Evolutionary conservation across 2,888 invertebrate genomes (phyloP), one percentile per base, ranked within the genome.

Genomic region (Pseudeuparius sepicola): DNA sequence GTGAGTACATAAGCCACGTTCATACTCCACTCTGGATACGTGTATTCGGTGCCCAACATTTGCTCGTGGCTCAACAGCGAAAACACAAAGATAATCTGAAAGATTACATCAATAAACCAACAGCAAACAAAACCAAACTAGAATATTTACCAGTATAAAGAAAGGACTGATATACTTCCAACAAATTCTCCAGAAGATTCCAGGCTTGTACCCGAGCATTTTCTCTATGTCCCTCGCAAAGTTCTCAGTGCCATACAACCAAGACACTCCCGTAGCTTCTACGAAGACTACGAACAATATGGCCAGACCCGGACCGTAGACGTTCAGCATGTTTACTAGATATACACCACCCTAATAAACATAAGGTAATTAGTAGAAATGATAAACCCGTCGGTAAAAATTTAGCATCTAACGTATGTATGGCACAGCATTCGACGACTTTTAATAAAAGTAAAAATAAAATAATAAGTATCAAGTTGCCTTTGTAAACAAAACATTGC

Each of bases 261-360:
- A 90, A 61, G 82, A 85, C 1, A 90, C 84, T 0, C 87, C 89
- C 1, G 86, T 83, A 0, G 88, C 82, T 60, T 90, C 90, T 37
- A 90, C 84, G 56, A 90, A 89, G 25, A 90, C 89, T 46, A 90
- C 86, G 63, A 89, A 89, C 27, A 90, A 66, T 41, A 90, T 84
- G 14, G 90, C 82, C 51, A 88, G 67, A 1, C 86, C 85, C 0
- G 89, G 88, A 0, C 89, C 88, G 58, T 87, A 90, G 13, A 83
- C 80, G 63, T 88, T 89, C 39, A 90, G 68, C 48, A 90, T 71
- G 53, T 87, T 84, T 14, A 90, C 86, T 51, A 90, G 69, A 60
- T 84, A 85, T 36, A 84, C 82, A 3, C 90, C 90, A 23, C 89
- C 88, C 87, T 89, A 56, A 23, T 56, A 57, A 28, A 36, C 28